Conservation (phyloP, 2,888 invertebrate genomes). For the Pachycephus smyrnensis region DNA sequence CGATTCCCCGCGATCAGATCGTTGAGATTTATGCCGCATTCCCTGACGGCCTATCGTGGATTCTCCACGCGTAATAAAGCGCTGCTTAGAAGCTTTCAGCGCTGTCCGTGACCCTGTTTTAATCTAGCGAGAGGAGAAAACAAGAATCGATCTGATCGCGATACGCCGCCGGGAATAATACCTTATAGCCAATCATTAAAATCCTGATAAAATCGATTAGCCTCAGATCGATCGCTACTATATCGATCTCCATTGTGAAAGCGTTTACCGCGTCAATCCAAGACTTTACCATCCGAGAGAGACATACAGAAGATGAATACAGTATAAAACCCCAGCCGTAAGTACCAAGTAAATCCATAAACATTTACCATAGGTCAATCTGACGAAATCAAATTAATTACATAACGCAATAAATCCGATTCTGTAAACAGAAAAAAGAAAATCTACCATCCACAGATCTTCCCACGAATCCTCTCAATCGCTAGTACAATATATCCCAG, state of each 20-base stretch:
- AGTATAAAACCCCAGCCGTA: not conserved
- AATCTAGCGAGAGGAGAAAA: not conserved
- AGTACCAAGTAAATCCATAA: not conserved
- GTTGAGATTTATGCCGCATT: not conserved
- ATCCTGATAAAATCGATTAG: not conserved
- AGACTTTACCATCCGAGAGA: not conserved
- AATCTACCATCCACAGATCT: not conserved
- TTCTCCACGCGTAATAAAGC: not conserved
- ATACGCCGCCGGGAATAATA: not conserved
- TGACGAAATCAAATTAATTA: not conserved
- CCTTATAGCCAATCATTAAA: not conserved
- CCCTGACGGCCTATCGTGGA: not conserved
- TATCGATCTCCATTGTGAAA: not conserved
- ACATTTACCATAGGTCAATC: not conserved
- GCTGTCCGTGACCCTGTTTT: not conserved
- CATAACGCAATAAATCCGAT: not conserved
- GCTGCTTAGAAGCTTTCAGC: conserved; percentile 9
- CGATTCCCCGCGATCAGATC: not conserved
- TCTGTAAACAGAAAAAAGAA: not conserved
- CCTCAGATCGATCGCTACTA: not conserved
- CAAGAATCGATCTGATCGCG: not conserved
- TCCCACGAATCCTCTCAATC: not conserved
- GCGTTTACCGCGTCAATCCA: not conserved
- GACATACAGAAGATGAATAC: not conserved
- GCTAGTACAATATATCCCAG: not conserved